These are phyloP conservation scores for Acheta domesticus DNA, from an alignment of 2,888 invertebrate genomes.

Conservation along the genomic window DNA sequence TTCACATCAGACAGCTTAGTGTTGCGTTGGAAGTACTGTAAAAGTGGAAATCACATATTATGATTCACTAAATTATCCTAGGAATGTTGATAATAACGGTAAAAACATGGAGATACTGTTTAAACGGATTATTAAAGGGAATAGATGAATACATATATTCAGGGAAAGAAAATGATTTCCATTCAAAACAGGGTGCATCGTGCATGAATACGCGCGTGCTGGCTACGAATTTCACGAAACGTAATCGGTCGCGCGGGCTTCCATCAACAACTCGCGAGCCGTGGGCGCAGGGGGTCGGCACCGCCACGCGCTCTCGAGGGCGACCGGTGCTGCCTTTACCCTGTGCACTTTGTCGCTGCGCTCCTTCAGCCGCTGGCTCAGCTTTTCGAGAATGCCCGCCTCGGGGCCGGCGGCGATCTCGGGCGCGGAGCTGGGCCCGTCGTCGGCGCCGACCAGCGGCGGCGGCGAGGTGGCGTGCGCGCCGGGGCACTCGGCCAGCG, in stretches of 20 bases:
- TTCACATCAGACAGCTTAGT: slow-evolving; percentile 75
- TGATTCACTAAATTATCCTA: background rate
- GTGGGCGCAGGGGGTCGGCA: too few relatives aligned
- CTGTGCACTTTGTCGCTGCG: slow-evolving; percentile 59
- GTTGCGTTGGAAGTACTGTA: slow-evolving; percentile 76
- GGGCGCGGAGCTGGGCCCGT: slow-evolving; percentile 23
- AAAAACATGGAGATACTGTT: background rate
- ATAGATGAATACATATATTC: background rate
- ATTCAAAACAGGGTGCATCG: background rate
- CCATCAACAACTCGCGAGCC: background rate
- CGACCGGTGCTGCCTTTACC: slow-evolving; percentile 48
- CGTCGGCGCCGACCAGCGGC: slow-evolving; percentile 18
- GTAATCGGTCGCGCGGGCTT: background rate
- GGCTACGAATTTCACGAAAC: too few relatives aligned
- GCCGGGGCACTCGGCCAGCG: slow-evolving; percentile 29
- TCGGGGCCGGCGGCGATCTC: slow-evolving; percentile 24
- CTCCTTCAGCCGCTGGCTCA: slow-evolving; percentile 54
- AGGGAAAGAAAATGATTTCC: background rate
- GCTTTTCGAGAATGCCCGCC: slow-evolving; percentile 49
- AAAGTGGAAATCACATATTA: slow-evolving; percentile 38
- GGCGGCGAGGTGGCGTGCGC: slow-evolving; percentile 24
- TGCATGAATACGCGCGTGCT: too few relatives aligned
- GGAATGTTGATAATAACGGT: background rate
- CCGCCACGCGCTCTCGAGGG: too few relatives aligned
- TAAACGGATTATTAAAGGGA: background rate